Evolutionary conservation across 2,888 invertebrate species (phyloP), one percentile per base, ranked within the genome.

Genomic region (Neelides folsomi): DNA sequence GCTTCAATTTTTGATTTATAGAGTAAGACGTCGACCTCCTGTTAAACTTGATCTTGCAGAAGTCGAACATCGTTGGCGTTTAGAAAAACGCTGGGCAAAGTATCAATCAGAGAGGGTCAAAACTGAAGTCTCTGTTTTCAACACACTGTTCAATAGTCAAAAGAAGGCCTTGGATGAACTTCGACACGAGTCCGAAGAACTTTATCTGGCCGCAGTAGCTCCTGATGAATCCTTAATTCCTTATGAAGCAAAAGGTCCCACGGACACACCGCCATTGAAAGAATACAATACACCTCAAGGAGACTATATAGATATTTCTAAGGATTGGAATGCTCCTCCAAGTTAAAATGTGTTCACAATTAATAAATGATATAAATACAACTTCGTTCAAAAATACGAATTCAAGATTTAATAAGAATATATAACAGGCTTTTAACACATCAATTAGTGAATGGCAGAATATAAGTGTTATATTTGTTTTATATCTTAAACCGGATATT

Each of bases 151-250:
- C 63, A 73, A 72, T 42, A 77, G 83, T 0, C 92, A 90, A 70
- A 75, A 77, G 58, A 80, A 77, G 65, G 93, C 95, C 0, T 71
- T 95, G 2, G 78, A 82, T 50, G 85, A 85, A 68, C 73, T 97
- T 7, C 77, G 79, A 65, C 76, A 76, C 19, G 86, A 83, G 66
- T 92, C 90, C 0, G 85, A 87, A 66, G 84, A 87, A 38, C 74
- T 95, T 1, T 95, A 93, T 70, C 77, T 82, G 68, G 83, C 82
- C 68, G 93, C 94, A 13, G 79, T 92, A 59, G 77, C 89, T 81
- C 73, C 81, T 5, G 90, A 93, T 69, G 68, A 78, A 15, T 70
- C 72, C 7, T 68, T 89, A 36, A 66, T 92, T 19, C 86, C 89
- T 0, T 79, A 79, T 62, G 73, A 75, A 16, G 67, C 76, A 1